A percentile compares a stretch with the other conserved stretches of the same genome.
These are phyloP conservation scores for Macrosteles quadrilineatus DNA, from an alignment of 1,140 invertebrate genomes.

Conservation along the genomic window DNA sequence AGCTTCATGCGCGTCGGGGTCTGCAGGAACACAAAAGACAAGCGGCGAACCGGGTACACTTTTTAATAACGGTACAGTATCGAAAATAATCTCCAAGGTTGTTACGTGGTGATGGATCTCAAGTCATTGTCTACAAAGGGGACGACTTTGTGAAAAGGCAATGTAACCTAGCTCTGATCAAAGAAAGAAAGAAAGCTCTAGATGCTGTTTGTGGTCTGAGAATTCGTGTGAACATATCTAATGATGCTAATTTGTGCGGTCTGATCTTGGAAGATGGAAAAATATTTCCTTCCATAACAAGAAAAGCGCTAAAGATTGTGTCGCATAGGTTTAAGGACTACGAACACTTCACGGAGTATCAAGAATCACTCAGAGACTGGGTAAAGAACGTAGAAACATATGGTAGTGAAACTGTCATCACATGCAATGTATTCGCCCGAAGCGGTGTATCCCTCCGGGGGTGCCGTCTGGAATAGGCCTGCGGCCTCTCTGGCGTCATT, in stretches of 20 bases:
- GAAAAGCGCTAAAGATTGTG: not conserved
- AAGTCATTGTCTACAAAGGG: not conserved
- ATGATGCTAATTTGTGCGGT: not conserved
- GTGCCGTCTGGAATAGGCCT: no score
- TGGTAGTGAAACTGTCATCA: not conserved
- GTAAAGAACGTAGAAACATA: not conserved
- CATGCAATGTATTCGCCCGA: not conserved
- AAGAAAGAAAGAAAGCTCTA: not conserved
- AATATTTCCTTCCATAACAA: not conserved
- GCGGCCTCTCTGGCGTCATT: no score
- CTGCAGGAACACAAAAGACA: not conserved
- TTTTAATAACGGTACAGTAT: not conserved
- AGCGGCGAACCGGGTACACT: not conserved
- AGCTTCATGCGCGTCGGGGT: not conserved
- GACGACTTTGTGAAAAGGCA: not conserved
- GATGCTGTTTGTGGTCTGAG: not conserved
- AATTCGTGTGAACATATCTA: not conserved
- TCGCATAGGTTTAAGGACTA: not conserved
- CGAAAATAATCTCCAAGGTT: not conserved
- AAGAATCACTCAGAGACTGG: slow-evolving; percentile 8
- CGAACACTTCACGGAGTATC: not conserved
- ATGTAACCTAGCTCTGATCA: not conserved
- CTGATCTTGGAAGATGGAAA: not conserved
- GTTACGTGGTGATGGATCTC: not conserved
- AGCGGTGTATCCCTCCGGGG: no score